These are phyloP conservation scores for Cryptocheilus praepositus DNA, from an alignment of 2,888 invertebrate genomes.

Conservation along the genomic window DNA sequence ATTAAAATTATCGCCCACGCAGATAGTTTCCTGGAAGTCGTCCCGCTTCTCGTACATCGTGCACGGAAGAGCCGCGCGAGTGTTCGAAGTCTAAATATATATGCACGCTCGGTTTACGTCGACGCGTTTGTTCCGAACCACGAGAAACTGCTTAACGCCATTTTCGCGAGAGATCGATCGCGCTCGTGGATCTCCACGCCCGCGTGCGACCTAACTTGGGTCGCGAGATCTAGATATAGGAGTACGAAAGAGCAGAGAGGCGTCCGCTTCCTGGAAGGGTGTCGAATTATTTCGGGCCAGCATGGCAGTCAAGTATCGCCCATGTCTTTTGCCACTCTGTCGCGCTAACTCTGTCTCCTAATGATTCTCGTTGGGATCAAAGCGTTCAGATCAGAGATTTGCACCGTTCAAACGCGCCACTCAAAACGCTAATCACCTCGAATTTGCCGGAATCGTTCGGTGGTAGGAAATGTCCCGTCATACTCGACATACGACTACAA, in stretches of 20 bases:
- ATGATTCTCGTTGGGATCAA: too few relatives aligned
- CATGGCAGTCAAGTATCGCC: too few relatives aligned
- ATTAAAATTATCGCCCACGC: neutral
- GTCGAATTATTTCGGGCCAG: too few relatives aligned
- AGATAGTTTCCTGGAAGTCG: neutral
- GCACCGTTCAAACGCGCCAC: too few relatives aligned
- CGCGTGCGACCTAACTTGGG: constrained; percentile 9
- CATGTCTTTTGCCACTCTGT: too few relatives aligned
- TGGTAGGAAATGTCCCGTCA: too few relatives aligned
- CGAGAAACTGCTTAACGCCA: constrained; percentile 27
- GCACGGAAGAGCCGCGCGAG: constrained; percentile 12
- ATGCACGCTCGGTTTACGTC: constrained; percentile 37
- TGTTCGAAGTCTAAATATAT: constrained; percentile 31
- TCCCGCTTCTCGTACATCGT: constrained; percentile 2
- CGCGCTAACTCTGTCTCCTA: too few relatives aligned
- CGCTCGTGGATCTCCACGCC: constrained; percentile 12
- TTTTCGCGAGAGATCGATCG: constrained; percentile 28
- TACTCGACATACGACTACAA: too few relatives aligned
- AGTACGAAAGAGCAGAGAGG: neutral
- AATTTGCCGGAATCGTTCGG: too few relatives aligned
- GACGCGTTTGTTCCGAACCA: constrained; percentile 21
- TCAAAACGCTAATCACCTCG: too few relatives aligned
- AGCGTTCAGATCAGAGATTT: too few relatives aligned
- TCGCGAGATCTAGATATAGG: neutral
- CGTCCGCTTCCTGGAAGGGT: neutral